Evolutionary conservation across 1,140 invertebrate species (phyloP), one percentile per base, ranked within the genome.

Genomic region (Drosophila funebris): DNA sequence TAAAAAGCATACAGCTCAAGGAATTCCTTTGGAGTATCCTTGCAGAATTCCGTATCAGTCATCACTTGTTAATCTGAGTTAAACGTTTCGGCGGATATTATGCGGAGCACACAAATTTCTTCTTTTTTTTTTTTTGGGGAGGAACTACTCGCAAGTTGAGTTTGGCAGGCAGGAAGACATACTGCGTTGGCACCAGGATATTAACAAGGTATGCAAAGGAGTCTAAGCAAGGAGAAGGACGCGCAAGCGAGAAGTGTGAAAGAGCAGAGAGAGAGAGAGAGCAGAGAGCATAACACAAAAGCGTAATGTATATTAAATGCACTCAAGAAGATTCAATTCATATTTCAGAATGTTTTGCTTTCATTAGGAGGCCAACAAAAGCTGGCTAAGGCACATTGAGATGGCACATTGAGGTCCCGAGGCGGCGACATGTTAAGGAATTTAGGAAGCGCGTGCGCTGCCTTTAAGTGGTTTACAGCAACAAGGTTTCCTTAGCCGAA

Each of bases 271-370:
- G 16, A 14, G 39, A 0, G 8, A 5, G n/a, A 8, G n/a, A 4
- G 44, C n/a, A 11, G 3, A 9, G 11, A 2, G 16, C 14, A 5
- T 24, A 33, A 43, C 48, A 68, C 68, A 67, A 58, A 66, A 50
- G 46, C 63, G 75, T 85, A 85, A 85, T 85, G 82, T 85, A 87
- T 85, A 88, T 85, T 85, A 85, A 85, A 85, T 87, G 82, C 82
- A 85, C 82, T 88, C 83, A 52, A 78, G 78, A 43, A 87, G 69
- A 85, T 87, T 85, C 82, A 87, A 87, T 87, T 87, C 82, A 87
- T 87, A 87, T 87, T 87, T 87, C 78, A 78, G 24, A 78, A 76
- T 74, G 82, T 78, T 87, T 84, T 85, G 81, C 80, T 76, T 84
- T 80, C 76, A 83, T 84, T 78, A 82, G 62, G 75, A 64, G 71